Conservation (phyloP, 2,797 vertebrate genomes). For the Sparidentex hasta region DNA sequence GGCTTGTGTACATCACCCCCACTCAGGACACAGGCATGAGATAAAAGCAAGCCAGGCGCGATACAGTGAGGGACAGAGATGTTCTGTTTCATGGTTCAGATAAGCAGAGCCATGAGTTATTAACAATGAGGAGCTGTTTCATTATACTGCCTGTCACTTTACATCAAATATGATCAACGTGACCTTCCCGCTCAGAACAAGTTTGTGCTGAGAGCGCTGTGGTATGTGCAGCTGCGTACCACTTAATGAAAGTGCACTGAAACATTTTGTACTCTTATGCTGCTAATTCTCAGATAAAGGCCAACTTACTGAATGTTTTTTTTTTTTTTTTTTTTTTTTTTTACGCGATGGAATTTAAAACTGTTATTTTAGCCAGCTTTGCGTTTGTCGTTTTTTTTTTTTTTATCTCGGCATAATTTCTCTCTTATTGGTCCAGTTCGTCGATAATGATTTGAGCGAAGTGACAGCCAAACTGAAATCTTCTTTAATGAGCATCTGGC, state of each 20-base stretch:
- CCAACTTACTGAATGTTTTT: background rate
- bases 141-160: slow-evolving; percentile 41
- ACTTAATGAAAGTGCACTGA: slow-evolving; percentile 50
- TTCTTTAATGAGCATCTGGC: background rate
- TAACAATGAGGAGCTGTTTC: slow-evolving; percentile 33
- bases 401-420: background rate
- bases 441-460: background rate
- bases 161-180: slow-evolving; percentile 40
- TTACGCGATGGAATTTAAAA: slow-evolving; percentile 2
- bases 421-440: background rate
- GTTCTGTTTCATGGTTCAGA: slow-evolving; percentile 27
- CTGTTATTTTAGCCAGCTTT: background rate
- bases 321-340: slow-evolving; percentile 14
- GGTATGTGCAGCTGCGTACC: background rate
- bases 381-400: background rate
- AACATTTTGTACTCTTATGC: slow-evolving; percentile 6
- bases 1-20: background rate
- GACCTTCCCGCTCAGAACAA: slow-evolving; percentile 25
- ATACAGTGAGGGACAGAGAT: slow-evolving; percentile 18
- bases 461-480: background rate
- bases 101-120: slow-evolving; percentile 37
- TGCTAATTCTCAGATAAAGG: background rate
- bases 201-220: slow-evolving; percentile 24
- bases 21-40: slow-evolving; percentile 8
- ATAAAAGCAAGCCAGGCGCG: background rate